A percentile compares a stretch with the other conserved stretches of the same genome.
phyloP scores from a whole-genome alignment of 2,888 invertebrate genomes.

The Agriopis marginaria region DNA sequence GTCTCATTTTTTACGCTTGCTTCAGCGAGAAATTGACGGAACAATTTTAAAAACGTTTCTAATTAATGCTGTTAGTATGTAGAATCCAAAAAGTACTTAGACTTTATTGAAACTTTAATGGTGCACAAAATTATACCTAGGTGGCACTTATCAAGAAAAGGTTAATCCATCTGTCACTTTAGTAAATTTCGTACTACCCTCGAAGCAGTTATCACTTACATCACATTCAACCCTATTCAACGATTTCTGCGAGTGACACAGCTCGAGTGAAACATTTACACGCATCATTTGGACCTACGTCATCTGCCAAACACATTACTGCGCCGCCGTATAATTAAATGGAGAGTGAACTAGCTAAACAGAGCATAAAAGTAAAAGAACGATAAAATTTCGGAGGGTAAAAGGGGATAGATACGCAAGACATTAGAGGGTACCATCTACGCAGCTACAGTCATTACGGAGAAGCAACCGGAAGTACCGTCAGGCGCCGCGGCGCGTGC shows the following conservation, averaged over 20 bases:
- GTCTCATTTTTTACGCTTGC: no score
- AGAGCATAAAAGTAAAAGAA: slow-evolving; percentile 80
- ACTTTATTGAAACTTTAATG: not conserved
- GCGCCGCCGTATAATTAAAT: slow-evolving; percentile 73
- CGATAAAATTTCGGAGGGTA: slow-evolving; percentile 51
- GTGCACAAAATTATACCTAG: not conserved
- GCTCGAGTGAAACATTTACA: slow-evolving; percentile 54
- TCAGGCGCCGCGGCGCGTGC: slow-evolving; percentile 85
- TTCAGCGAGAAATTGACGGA: no score
- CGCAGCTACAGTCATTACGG: slow-evolving; percentile 75
- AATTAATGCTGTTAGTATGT: no score
- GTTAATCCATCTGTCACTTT: slow-evolving; percentile 19
- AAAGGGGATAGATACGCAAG: slow-evolving; percentile 52
- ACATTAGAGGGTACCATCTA: slow-evolving; percentile 58
- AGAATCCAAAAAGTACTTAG: not conserved
- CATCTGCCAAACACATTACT: slow-evolving; percentile 75
- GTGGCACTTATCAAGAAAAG: not conserved
- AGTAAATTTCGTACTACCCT: slow-evolving; percentile 13
- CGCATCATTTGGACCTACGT: slow-evolving; percentile 65
- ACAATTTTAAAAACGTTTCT: no score
- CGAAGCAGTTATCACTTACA: slow-evolving; percentile 30
- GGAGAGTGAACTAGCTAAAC: slow-evolving; percentile 78
- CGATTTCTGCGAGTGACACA: slow-evolving; percentile 39
- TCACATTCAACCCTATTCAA: slow-evolving; percentile 39
- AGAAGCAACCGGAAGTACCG: slow-evolving; percentile 75